A percentile compares a stretch with the other conserved stretches of the same genome.
Evolutionary conservation across 2,113 vertebrate genomes (phyloP).

Genomic region (Podilymbus podiceps): DNA sequence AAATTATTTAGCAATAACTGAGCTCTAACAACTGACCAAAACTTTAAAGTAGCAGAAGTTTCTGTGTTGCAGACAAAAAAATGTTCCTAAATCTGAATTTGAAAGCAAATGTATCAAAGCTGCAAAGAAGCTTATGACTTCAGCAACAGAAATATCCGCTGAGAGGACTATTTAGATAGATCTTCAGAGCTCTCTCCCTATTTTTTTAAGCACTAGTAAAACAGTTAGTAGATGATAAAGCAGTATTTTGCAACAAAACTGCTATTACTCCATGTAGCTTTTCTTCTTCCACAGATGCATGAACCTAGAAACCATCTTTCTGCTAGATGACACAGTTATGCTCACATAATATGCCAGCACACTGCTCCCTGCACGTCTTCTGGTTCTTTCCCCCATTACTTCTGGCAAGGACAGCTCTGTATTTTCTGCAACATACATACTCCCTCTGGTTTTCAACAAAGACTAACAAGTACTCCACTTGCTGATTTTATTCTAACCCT

Average conservation of each 20-base stretch:
- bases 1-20: neutral
- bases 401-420: neutral
- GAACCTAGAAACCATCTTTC: neutral
- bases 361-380: neutral
- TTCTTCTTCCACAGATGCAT: neutral
- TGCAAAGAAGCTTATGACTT: neutral
- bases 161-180: neutral
- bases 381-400: neutral
- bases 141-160: neutral
- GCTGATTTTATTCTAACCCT: neutral
- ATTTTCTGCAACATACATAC: neutral
- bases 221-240: neutral
- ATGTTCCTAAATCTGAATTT: neutral
- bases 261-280: neutral
- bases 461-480: neutral
- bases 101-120: neutral
- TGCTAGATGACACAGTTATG: neutral
- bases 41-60: neutral
- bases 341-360: neutral
- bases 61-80: neutral
- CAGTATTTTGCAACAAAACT: neutral
- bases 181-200: neutral
- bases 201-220: neutral
- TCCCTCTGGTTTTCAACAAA: neutral
- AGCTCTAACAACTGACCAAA: neutral